Evolutionary conservation across 2,797 vertebrate genomes (phyloP), one percentile per base, ranked within the genome.

Genomic region (Ceyx erithaca): DNA sequence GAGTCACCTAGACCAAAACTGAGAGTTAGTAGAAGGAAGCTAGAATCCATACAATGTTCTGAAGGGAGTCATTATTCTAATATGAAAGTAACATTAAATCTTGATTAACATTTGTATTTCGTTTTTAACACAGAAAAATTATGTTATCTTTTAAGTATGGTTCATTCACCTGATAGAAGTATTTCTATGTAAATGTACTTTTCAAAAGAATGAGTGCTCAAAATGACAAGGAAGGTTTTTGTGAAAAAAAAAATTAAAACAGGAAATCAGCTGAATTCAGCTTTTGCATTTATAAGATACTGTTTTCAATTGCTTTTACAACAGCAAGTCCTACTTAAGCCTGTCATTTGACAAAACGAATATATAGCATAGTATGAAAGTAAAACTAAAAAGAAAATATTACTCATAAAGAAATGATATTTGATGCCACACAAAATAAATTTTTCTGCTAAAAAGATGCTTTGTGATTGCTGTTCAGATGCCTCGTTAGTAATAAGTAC

Each of bases 1-100:
- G 33, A 9, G 33, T 33, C 33, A 33, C 33, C 33, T 33, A 33
- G 33, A 33, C 33, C 33, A 33, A 33, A 33, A 33, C 33, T 33
- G 59, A 79, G 67, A 87, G 62, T 62, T 59, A 48, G 22, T 46
- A 58, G 63, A 85, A 87, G 67, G 61, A 90, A 85, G 30, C 26
- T 62, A 35, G 55, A 89, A 93, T 61, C 31, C 57, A 41, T 23
- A 6, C 58, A 49, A 35, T 21, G 18, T 52, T 92, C 40, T 52
- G 61, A 79, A 71, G 31, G 33, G 49, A 83, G 15, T 3, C 6
- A 18, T 71, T 71, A 35, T 28, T 75, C 54, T 55, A 19, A 30
- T 72, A 31, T 17, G 40, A 51, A 61, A 54, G 37, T 43, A 40
- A 18, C 31, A 11, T 37, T 79, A 14, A 14, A 3, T 67, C n/a